Evolutionary conservation across 2,113 vertebrate species (phyloP).

Genomic region (Thalassoma bifasciatum): DNA sequence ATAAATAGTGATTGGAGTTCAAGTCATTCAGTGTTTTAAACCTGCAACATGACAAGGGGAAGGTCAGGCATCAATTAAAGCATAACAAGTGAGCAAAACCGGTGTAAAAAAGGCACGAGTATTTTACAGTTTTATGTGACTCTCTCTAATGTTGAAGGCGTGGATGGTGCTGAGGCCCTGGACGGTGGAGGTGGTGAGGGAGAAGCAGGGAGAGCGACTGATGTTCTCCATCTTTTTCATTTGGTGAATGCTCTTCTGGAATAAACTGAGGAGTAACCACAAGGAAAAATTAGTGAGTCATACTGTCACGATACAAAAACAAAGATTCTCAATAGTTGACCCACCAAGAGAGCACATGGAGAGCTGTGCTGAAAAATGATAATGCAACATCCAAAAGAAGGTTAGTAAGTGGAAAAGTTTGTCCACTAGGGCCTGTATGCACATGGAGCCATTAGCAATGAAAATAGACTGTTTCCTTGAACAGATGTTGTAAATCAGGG

Average conservation of each 20-base stretch:
- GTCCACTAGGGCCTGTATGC: too few relatives aligned
- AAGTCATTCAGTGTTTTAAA: conserved; percentile 83
- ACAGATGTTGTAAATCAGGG: too few relatives aligned
- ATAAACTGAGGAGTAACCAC: conserved; percentile 67
- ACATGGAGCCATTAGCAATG: too few relatives aligned
- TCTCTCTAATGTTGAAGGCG: conserved; percentile 78
- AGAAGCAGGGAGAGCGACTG: conserved; percentile 85
- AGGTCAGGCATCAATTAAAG: background rate
- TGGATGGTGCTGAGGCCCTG: conserved; percentile 86
- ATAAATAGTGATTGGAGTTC: conserved; percentile 82
- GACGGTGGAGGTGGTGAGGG: conserved; percentile 81
- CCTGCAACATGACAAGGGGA: conserved; percentile 62
- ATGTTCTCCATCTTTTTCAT: conserved; percentile 85
- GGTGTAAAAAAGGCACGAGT: background rate
- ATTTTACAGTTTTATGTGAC: conserved; percentile 76
- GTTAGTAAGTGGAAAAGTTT: too few relatives aligned
- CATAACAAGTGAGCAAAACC: background rate
- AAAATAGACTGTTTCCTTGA: too few relatives aligned
- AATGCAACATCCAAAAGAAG: too few relatives aligned
- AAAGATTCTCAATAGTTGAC: too few relatives aligned
- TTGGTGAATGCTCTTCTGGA: conserved; percentile 80
- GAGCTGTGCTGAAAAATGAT: too few relatives aligned
- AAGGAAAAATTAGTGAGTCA: background rate
- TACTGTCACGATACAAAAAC: too few relatives aligned
- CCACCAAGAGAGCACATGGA: too few relatives aligned